Base-by-base conservation (phyloP, 2,113 vertebrate species). In the Python bivittatus region DNA sequence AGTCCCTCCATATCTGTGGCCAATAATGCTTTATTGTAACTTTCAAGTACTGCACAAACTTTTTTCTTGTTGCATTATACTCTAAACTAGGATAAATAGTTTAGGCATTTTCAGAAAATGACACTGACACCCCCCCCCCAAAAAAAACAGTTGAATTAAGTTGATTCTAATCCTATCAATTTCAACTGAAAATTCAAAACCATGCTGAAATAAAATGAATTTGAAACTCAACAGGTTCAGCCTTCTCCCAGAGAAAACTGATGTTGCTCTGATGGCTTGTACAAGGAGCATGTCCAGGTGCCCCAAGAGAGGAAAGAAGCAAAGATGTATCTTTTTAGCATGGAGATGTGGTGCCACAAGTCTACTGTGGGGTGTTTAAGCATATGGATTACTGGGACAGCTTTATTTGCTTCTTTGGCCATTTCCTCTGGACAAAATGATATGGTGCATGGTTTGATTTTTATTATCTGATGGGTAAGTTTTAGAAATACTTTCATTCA, bases 11-110 rank as follows among this genome's bases (percentile, higher is more conserved):
- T 91, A 97, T 96, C 95, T 20, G 13, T 85, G 95, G 95, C 85
- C 96, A 93, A 94, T 95, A 94, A 96, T 96, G 95, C 93, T 96
- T 96, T 95, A 85, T 90, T 94, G 0, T 13, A 57, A 88, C 84
- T 95, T 96, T 93, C 94, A 94, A 87, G 92, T 68, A 88, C 91
- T 88, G 86, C 92, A 92, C 57, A 90, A 13, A 23, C 90, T 95
- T 90, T 90, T 91, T 85, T 94, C 86, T 93, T 58, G 53, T 20
- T 79, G n/a, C 56, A 90, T 86, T 23, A 94, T 93, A 95, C 93
- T 96, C 92, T 95, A 91, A 95, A 93, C 54, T 90, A 90, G 54
- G 60, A 84, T 84, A 72, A 60, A 4, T 54, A 53, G 23, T 60
- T 68, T 84, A 58, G 84, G 84, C 53, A 92, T 92, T 94, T 91